Evolutionary conservation across 2,888 invertebrate genomes (phyloP), one percentile per base, ranked within the genome.

Genomic region (Drosophila mulleri): DNA sequence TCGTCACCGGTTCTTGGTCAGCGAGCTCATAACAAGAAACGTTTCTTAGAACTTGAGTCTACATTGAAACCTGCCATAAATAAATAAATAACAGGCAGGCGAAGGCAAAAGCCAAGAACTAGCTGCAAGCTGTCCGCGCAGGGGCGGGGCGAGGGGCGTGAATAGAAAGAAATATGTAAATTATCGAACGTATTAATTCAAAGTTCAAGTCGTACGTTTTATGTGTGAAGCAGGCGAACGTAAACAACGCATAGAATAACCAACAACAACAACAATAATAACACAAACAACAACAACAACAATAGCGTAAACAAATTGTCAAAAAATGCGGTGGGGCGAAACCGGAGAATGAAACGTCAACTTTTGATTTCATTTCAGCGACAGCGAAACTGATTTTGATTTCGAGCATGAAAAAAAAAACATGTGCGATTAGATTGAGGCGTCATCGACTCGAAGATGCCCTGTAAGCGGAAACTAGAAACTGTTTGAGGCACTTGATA

Each of bases 141-240:
- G 50, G 60, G 58, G 9, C 3, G 54, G 9, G 26, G 14, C 12
- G 18, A 4, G 41, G 29, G 54, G 56, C 29, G 26, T 52, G 39
- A n/a, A 39, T 37, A 6, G 16, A 39, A 72, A 83, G 16, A 39
- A 72, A 83, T 57, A 89, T 85, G 82, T 87, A 85, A 85, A 85
- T 85, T 89, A 87, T 89, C 79, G 78, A 85, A 87, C 74, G 82
- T 86, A 87, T 85, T 85, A 89, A 87, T 87, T 85, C 87, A 89
- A 89, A 87, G 84, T 87, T 88, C 87, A 88, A 81, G 82, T 83
- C 78, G 67, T 87, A 88, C 89, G 87, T 88, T 88, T 83, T 78
- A 75, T 72, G 81, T 88, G 87, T 72, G 75, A 72, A 52, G 18
- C 32, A 70, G 70, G 66, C 78, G 80, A 81, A 70, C 72, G 80